Evolutionary conservation across 2,797 vertebrate species (phyloP), one percentile per base, ranked within the genome.

Genomic region (Gastrophryne carolinensis): DNA sequence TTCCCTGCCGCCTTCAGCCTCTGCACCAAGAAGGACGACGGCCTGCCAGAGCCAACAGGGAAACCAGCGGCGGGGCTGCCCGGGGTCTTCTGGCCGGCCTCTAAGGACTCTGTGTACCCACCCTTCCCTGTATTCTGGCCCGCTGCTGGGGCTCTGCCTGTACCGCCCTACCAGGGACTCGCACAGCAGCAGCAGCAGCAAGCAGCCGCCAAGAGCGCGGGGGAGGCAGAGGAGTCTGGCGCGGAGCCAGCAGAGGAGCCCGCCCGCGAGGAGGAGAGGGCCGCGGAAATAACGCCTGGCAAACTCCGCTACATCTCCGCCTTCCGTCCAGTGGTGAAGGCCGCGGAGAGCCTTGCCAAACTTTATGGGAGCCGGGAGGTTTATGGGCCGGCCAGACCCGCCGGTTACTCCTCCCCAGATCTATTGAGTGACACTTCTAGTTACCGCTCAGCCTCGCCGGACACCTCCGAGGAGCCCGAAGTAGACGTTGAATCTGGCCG

Each of bases 101-200:
- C 92, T 0, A 95, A 95, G 80, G 81, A 90, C 85, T 84, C 88
- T 0, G 88, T 98, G 26, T 98, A 97, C 78, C 95, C 96, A 0
- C 89, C 94, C 0, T 96, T 97, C 82, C 95, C 95, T 10, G 90
- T 98, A 84, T 98, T 98, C 79, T 98, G 96, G 96, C 96, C 96
- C 1, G 86, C 95, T 4, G 89, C 95, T 0, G 93, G 94, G n/a
- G 90, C 91, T 54, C 91, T 97, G 1, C 91, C 94, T 1, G 84
- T 98, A 76, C 91, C 95, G 0, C 90, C 94, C 9, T 97, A 95
- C 72, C 91, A 92, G 0, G 88, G 87, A 0, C 80, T 84, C 7
- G 75, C 80, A 5, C 93, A 92, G 39, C 54, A 63, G 82, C 57
- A 34, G 8, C 35, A 1, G 29, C 23, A 19, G 3, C 26, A 17